A percentile compares a stretch with the other conserved stretches of the same genome.
These are phyloP conservation scores for Melanophora roralis DNA, from an alignment of 2,888 invertebrate genomes.

Conservation along the genomic window DNA sequence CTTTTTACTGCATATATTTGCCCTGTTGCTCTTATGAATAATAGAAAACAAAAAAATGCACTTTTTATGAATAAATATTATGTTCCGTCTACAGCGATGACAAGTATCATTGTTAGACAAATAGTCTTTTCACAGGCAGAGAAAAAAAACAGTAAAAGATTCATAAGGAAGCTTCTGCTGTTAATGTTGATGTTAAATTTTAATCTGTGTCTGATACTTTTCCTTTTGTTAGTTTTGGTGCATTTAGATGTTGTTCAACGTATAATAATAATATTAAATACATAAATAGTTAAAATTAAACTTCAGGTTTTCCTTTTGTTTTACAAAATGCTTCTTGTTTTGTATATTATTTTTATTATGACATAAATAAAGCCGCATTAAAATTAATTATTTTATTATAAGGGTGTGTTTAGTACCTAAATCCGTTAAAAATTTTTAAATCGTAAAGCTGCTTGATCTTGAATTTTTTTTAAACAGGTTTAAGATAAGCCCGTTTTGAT, in stretches of 20 bases:
- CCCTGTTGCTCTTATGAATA: background rate
- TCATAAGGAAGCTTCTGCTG: slow-evolving; percentile 2
- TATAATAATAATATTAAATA: background rate
- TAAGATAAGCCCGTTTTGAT: no score
- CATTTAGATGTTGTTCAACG: background rate
- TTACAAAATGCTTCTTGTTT: background rate
- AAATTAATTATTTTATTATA: slow-evolving; percentile 6
- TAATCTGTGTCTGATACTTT: no score
- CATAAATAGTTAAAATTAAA: slow-evolving; percentile 7
- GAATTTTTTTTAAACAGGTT: no score
- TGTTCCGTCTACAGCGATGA: background rate
- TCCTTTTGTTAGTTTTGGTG: no score
- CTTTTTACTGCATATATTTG: no score
- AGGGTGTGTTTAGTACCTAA: no score
- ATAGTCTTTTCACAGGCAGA: background rate
- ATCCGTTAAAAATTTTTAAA: no score
- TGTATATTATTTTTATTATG: slow-evolving; percentile 5
- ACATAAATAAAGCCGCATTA: background rate
- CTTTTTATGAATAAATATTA: no score
- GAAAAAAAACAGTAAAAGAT: background rate
- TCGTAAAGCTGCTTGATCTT: no score
- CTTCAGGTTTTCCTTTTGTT: background rate
- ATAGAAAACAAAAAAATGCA: no score
- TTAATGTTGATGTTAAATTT: background rate
- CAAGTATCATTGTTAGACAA: background rate